Evolutionary conservation across 2,113 vertebrate genomes (phyloP).

Genomic region (Vanacampus margaritifer): DNA sequence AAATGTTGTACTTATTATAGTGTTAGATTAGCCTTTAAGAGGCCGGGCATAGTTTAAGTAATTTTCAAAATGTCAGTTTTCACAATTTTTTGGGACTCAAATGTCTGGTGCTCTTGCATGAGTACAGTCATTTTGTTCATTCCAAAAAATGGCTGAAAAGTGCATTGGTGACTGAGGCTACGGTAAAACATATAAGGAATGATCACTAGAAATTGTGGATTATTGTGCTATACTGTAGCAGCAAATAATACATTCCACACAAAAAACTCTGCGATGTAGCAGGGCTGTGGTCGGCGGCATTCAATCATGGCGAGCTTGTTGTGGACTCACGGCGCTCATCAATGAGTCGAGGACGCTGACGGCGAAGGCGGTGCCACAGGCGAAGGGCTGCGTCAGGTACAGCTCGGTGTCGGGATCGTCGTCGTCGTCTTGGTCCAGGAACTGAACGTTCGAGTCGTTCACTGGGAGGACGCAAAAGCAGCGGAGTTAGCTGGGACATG

Average conservation of each 20-base stretch:
- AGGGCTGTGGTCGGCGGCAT: not conserved
- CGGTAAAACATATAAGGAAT: too few relatives aligned
- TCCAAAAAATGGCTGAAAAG: too few relatives aligned
- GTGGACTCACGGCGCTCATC: slow-evolving; percentile 93
- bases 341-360: slow-evolving; percentile 97
- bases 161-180: too few relatives aligned
- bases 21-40: not conserved
- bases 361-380: slow-evolving; percentile 95
- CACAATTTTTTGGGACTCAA: too few relatives aligned
- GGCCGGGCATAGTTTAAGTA: too few relatives aligned
- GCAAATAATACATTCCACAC: too few relatives aligned
- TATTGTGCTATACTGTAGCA: too few relatives aligned
- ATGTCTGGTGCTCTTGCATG: too few relatives aligned
- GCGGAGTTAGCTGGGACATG: not conserved
- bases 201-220: too few relatives aligned
- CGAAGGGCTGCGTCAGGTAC: slow-evolving; percentile 97
- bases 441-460: slow-evolving; percentile 99
- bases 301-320: not conserved
- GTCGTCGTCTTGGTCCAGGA: slow-evolving; percentile 99
- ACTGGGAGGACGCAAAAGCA: slow-evolving; percentile 73
- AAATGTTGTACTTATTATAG: not conserved
- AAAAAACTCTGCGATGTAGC: too few relatives aligned
- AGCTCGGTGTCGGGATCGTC: slow-evolving; percentile 98
- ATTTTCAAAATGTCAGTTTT: too few relatives aligned
- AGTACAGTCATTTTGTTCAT: too few relatives aligned